Conservation (phyloP, 2,797 vertebrate genomes). For the Acipenser ruthenus region DNA sequence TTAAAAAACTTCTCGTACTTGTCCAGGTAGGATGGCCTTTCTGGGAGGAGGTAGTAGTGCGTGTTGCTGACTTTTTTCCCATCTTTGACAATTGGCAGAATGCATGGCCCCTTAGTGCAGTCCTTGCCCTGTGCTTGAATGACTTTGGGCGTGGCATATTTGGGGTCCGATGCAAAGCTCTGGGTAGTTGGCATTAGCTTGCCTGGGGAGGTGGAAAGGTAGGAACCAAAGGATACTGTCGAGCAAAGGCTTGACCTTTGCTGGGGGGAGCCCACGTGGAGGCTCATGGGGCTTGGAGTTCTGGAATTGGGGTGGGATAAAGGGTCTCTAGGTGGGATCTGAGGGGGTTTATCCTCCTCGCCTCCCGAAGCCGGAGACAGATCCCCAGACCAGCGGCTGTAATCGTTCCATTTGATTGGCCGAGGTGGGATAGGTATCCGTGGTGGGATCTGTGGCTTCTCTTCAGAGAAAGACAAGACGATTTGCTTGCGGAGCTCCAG, state of each 20-base stretch:
- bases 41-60: slow-evolving; percentile 93
- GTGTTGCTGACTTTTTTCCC: slow-evolving; percentile 92
- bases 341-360: slow-evolving; percentile 73
- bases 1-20: slow-evolving; percentile 87
- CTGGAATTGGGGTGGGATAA: slow-evolving; percentile 79
- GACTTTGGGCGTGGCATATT: slow-evolving; percentile 88
- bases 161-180: slow-evolving; percentile 91
- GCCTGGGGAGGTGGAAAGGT: slow-evolving; percentile 84
- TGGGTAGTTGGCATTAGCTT: slow-evolving; percentile 94
- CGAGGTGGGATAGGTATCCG: slow-evolving; percentile 86
- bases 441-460: slow-evolving; percentile 87
- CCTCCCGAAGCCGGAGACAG: slow-evolving; percentile 61
- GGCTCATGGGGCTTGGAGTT: slow-evolving; percentile 83
- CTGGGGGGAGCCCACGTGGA: slow-evolving; percentile 71
- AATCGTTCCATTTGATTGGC: slow-evolving; percentile 67
- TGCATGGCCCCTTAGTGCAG: slow-evolving; percentile 77
- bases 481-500: slow-evolving; percentile 37
- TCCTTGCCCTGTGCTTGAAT: slow-evolving; percentile 79
- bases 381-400: slow-evolving; percentile 70
- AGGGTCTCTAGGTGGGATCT: slow-evolving; percentile 84
- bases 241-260: slow-evolving; percentile 56
- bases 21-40: slow-evolving; percentile 85
- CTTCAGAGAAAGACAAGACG: slow-evolving; percentile 46
- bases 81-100: slow-evolving; percentile 87
- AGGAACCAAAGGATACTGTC: slow-evolving; percentile 48